Base-by-base conservation (phyloP, 2,888 invertebrate genomes). In the Drosophila neonasuta region DNA sequence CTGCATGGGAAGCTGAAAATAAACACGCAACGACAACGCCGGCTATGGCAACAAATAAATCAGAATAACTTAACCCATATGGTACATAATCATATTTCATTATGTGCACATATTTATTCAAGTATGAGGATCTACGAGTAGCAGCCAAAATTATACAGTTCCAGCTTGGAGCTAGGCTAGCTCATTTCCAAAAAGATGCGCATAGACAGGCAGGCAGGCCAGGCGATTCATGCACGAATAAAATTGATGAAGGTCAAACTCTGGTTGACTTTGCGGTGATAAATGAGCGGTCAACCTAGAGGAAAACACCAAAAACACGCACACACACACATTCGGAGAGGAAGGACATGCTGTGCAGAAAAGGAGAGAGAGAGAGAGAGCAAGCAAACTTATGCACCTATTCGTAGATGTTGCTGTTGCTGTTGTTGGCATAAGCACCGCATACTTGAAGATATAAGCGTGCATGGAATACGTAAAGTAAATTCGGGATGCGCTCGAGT, bases 171-270 rank as follows among this genome's bases (percentile, higher is more conserved):
- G 32, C 30, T 30, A 20, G 36, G 57, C 41, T 51, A 54, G 64
- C 73, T 68, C 65, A 79, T 75, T 75, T 71, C 30, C 64, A 13
- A 72, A 72, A 73, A 69, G 77, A 70, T 70, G 73, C 61, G 73
- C 72, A 68, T 63, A 74, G 81, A 73, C 67, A 60, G 81, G 68
- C 67, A 62, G 60, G 62, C 44, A 15, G 15, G 2, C 15, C 48
- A 54, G 62, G 71, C 79, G 73, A 80, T 77, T 79, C 80, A 79
- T 72, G 80, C 79, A 77, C 67, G 74, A 82, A 72, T 72, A 72
- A 80, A 77, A 82, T 80, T 80, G 80, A 80, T 80, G 82, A 82
- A 80, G 80, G 80, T 82, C 82, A 82, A 80, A 80, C 71, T 72
- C 67, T 82, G 72, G 80, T 82, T 82, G 80, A 79, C 80, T 82